These are phyloP conservation scores for Poecilia velifera DNA, from an alignment of 2,797 vertebrate genomes.

Conservation along the genomic window DNA sequence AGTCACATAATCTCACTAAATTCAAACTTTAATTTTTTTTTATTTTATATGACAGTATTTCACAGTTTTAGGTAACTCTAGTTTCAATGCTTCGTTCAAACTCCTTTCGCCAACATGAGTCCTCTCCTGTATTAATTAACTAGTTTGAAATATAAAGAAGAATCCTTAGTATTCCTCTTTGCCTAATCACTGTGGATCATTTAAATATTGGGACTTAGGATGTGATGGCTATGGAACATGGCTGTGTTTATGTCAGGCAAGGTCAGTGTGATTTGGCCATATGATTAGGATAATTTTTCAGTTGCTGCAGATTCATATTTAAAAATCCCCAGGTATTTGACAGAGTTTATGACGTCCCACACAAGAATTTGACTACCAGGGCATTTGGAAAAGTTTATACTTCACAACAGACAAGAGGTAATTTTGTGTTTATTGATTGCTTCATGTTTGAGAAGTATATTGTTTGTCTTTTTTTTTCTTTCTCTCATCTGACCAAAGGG, in stretches of 20 bases:
- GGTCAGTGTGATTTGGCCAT: background rate
- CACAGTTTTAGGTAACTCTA: background rate
- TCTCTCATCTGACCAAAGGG: background rate
- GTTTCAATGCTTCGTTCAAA: background rate
- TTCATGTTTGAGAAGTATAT: background rate
- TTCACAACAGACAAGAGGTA: background rate
- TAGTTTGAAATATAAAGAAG: background rate
- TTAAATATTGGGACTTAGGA: background rate
- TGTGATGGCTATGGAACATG: background rate
- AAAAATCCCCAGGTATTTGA: background rate
- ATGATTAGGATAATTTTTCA: background rate
- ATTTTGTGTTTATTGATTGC: background rate
- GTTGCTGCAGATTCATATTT: background rate
- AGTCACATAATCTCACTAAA: background rate
- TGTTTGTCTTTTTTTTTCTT: background rate
- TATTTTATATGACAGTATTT: background rate
- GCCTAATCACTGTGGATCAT: background rate
- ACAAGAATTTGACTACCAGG: background rate
- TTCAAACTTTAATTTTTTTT: background rate
- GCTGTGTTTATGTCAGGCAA: background rate
- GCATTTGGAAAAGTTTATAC: too few relatives aligned
- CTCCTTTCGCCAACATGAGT: background rate
- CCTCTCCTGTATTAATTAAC: background rate
- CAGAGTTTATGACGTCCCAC: background rate
- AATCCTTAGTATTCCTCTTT: background rate